Evolutionary conservation across 2,888 invertebrate genomes (phyloP), one percentile per base, ranked within the genome.

Genomic region (Drosophila nr. perissopoda): DNA sequence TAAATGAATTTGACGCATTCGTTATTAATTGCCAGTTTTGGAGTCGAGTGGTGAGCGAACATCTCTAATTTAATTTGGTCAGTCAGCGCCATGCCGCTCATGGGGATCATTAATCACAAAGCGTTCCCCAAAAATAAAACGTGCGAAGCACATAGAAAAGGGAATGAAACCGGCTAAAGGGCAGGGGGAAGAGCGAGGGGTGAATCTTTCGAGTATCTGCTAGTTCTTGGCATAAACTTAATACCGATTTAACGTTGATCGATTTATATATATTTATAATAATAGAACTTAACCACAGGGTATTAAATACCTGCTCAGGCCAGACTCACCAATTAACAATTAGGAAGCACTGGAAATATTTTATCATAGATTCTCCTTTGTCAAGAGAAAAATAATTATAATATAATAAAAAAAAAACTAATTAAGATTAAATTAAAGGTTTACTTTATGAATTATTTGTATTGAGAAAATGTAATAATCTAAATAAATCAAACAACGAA

Each of bases 1-100:
- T 86, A 70, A 79, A 73, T 80, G 53, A 72, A 63, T 58, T 76
- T 84, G 85, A 84, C 88, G 83, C 76, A 70, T 78, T 64, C 58
- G 62, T 85, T 86, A 85, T 85, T 85, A 87, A 85, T 85, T 86
- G 83, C 74, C 71, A 52, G 53, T 42, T 38, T 48, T 59, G 68
- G 61, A 81, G 74, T 67, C 66, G 56, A 70, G 75, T 67, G 82
- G 62, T 77, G 73, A 74, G 71, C 74, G 65, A 70, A 75, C 70
- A 80, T 69, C 68, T 76, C 69, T 69, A 78, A 86, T 83, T 76
- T 76, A 75, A 88, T 88, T 88, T 86, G 81, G 76, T 70, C 89
- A 83, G 73, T 75, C 76, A 73, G 81, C 79, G 73, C 77, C 78
- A 56, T 46, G 59, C 65, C 53, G 42, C 76, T 72, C 68, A 60